A percentile compares a stretch with the other conserved stretches of the same genome.
These are phyloP conservation scores for Oscheius onirici DNA, from an alignment of 2,888 invertebrate species.

Conservation along the genomic window DNA sequence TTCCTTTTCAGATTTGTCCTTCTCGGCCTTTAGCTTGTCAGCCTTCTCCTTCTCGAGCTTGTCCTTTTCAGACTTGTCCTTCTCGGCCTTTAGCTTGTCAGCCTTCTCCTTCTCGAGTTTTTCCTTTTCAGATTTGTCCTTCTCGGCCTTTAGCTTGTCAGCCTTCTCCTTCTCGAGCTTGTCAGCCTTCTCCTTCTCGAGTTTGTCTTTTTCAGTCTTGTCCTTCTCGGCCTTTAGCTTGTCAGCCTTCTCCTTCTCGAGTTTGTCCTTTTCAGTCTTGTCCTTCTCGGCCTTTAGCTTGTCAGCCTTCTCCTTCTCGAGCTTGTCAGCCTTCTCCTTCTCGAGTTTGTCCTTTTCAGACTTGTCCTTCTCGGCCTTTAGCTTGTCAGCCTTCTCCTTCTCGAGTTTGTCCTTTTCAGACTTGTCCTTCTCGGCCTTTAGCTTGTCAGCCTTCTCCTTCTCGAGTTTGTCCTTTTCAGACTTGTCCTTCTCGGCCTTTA, in stretches of 20 bases:
- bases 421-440: neutral
- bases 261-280: neutral
- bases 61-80: neutral
- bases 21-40: neutral
- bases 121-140: neutral
- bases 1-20: neutral
- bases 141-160: neutral
- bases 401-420: neutral
- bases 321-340: neutral
- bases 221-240: neutral
- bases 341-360: neutral
- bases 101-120: neutral
- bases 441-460: neutral
- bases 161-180: too few relatives aligned
- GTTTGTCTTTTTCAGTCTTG: neutral
- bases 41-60: neutral
- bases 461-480: neutral
- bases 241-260: neutral
- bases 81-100: neutral
- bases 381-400: neutral
- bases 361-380: too few relatives aligned
- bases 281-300: neutral
- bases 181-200: too few relatives aligned
- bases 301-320: neutral
- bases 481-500: neutral